Evolutionary conservation across 1,140 invertebrate genomes (phyloP), one percentile per base, ranked within the genome.

Genomic region (Drosophila triauraria): DNA sequence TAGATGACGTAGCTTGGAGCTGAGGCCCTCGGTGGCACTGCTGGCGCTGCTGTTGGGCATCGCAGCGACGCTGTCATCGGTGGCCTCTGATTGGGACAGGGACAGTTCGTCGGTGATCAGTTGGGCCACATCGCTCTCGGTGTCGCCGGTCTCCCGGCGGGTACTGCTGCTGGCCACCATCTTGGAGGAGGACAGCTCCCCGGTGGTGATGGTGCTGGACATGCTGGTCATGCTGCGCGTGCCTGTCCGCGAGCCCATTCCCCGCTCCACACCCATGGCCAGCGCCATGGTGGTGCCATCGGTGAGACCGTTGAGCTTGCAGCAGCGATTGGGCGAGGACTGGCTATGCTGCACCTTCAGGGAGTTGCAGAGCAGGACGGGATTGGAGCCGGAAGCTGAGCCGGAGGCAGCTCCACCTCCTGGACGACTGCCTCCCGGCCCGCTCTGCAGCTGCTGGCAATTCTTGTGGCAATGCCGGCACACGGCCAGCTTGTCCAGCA

Each of bases 401-500:
- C 50, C 40, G 30, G 46, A 8, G 47, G n/a, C 48, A 12, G n/a
- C 47, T 1, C 48, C 64, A 4, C 57, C 67, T 10, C 35, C 61
- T 5, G 71, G 54, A 46, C 65, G 75, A 1, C 15, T 25, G 50
- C 60, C 20, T 17, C 60, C 9, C 61, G 51, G 0, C 27, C 56
- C 61, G 20, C 53, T 78, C 56, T 91, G 83, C 60, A 93, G 91
- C 56, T 91, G 83, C 59, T 93, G 91, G 92, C 96, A 96, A 78
- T 95, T 96, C 93, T 95, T 96, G 81, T 96, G 96, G 88, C 96
- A 96, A 82, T 96, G 95, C 70, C 95, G 94, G 92, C 96, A 96
- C 10, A 96, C 95, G 42, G 95, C 94, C 78, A 95, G 93, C 62
- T 94, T 94, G 93, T 95, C 95, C 74, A 95, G 94, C 59, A 95